These are phyloP conservation scores for Holocentrus rufus DNA, from an alignment of 2,797 vertebrate genomes.

Conservation along the genomic window DNA sequence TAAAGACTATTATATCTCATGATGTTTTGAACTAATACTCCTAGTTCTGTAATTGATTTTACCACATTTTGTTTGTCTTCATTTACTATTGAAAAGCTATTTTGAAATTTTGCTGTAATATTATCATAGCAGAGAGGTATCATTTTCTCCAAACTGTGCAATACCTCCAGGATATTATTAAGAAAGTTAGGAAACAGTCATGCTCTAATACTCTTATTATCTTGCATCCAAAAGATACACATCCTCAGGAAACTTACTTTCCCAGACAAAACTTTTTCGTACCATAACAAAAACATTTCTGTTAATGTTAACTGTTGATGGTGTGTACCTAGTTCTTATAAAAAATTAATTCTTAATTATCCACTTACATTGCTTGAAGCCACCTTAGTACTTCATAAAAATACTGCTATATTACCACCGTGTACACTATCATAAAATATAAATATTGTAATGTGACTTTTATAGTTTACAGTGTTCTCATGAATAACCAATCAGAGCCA, in stretches of 20 bases:
- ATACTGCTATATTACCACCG: background rate
- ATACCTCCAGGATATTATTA: background rate
- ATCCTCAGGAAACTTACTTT: background rate
- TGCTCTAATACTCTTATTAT: too few relatives aligned
- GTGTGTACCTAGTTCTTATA: background rate
- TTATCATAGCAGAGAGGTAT: background rate
- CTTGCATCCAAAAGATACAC: background rate
- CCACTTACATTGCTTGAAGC: background rate
- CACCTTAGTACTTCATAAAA: background rate
- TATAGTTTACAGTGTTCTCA: background rate
- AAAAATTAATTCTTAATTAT: background rate
- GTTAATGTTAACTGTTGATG: background rate
- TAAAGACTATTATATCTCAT: background rate
- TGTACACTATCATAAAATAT: conserved; percentile 4
- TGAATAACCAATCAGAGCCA: conserved; percentile 7
- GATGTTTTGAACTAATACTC: background rate
- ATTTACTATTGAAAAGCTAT: background rate
- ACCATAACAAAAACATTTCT: background rate
- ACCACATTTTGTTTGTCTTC: background rate
- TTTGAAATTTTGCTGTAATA: conserved; percentile 4
- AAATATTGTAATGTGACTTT: conserved; percentile 7
- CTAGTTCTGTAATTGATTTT: background rate
- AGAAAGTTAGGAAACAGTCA: too few relatives aligned
- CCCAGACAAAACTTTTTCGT: background rate
- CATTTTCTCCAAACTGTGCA: background rate